Evolutionary conservation across 2,797 vertebrate genomes (phyloP).

Genomic region (Sphenopsis melanotis): DNA sequence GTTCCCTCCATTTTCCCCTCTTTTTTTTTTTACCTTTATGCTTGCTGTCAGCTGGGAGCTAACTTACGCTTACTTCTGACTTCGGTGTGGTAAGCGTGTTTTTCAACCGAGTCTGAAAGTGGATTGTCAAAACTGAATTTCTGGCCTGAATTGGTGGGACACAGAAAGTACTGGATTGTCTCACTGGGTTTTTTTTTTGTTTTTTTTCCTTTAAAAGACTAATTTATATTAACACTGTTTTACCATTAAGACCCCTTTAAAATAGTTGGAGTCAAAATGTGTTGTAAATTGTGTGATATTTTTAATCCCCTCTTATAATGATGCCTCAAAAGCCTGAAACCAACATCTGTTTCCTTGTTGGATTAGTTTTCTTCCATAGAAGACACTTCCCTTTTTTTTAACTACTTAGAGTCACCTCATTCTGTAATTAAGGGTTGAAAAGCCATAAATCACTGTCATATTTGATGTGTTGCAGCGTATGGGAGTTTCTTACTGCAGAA

Average conservation of each 20-base stretch:
- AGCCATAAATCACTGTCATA: background rate
- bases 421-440: background rate
- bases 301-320: background rate
- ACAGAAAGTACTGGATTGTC: background rate
- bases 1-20: too few relatives aligned
- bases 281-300: background rate
- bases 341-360: background rate
- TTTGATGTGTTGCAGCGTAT: fast-evolving
- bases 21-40: too few relatives aligned
- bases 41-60: too few relatives aligned
- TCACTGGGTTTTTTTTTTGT: background rate
- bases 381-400: background rate
- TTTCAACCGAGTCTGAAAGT: too few relatives aligned
- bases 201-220: background rate
- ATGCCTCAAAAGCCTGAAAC: background rate
- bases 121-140: background rate
- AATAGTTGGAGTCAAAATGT: background rate
- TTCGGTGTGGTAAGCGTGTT: too few relatives aligned
- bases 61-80: too few relatives aligned
- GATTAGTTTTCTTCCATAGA: background rate
- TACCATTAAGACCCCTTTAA: background rate
- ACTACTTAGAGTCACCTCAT: background rate
- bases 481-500: background rate
- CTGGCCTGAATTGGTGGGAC: background rate
- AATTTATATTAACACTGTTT: background rate